Evolutionary conservation across 2,797 vertebrate species (phyloP).

Genomic region (Nannoperca obscura): DNA sequence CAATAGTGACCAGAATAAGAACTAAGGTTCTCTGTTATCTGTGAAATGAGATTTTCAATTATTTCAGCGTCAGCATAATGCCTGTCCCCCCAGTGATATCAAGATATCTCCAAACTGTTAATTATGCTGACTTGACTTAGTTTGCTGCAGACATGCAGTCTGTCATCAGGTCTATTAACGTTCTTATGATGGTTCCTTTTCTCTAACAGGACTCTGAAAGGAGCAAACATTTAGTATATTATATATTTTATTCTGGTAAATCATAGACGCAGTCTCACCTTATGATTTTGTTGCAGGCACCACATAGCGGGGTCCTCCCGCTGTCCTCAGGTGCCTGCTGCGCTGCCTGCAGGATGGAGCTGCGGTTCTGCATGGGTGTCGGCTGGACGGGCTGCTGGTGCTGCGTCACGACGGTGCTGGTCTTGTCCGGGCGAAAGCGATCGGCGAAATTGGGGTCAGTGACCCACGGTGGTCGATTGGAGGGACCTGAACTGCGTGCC

Average conservation of each 20-base stretch:
- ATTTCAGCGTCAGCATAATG: slow-evolving; percentile 36
- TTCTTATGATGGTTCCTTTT: slow-evolving; percentile 38
- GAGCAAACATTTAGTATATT: slow-evolving; percentile 24
- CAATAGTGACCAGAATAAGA: slow-evolving; percentile 46
- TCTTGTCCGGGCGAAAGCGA: slow-evolving; percentile 95
- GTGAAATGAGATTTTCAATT: slow-evolving; percentile 45
- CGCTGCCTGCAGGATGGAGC: slow-evolving; percentile 96
- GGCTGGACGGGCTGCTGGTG: slow-evolving; percentile 93
- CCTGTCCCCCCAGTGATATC: slow-evolving; percentile 48
- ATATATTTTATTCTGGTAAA: not conserved
- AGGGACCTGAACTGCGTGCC: slow-evolving; percentile 72
- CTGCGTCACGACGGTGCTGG: slow-evolving; percentile 94
- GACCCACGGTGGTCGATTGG: slow-evolving; percentile 94
- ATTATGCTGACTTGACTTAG: slow-evolving; percentile 58
- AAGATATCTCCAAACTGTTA: slow-evolving; percentile 46
- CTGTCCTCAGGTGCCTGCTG: slow-evolving; percentile 86
- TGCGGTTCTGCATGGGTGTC: slow-evolving; percentile 96
- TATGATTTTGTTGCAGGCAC: slow-evolving; percentile 97
- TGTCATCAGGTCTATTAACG: slow-evolving; percentile 32
- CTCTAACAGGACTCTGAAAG: slow-evolving; percentile 31
- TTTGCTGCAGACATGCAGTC: slow-evolving; percentile 50
- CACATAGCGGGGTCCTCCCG: slow-evolving; percentile 92
- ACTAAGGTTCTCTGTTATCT: slow-evolving; percentile 40
- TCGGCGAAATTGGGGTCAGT: slow-evolving; percentile 93
- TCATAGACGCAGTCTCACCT: slow-evolving; percentile 81